Conservation (phyloP, 2,888 invertebrate genomes). For the Lasius fuliginosus region DNA sequence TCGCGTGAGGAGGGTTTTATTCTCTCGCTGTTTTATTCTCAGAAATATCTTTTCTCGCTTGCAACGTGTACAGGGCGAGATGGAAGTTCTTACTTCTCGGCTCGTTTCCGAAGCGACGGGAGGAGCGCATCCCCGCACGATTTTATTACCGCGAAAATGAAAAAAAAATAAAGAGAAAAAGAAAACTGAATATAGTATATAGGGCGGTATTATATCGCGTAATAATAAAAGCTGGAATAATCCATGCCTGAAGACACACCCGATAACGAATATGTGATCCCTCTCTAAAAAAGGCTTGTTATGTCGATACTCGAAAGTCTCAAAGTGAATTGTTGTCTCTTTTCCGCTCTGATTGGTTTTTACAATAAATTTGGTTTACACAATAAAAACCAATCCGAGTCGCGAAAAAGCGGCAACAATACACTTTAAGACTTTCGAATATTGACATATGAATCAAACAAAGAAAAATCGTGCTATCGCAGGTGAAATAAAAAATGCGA, state of each 20-base stretch:
- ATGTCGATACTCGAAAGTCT: too few species aligned
- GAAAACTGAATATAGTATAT: not conserved
- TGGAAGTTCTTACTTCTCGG: slow-evolving; percentile 13
- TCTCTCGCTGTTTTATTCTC: slow-evolving; percentile 17
- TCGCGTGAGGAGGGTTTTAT: slow-evolving; percentile 19
- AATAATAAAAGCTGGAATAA: slow-evolving; percentile 35
- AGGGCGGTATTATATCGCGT: not conserved
- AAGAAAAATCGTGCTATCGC: too few species aligned
- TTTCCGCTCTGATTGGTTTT: too few species aligned
- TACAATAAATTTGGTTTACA: too few species aligned
- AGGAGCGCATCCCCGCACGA: not conserved
- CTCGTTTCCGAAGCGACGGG: slow-evolving; percentile 3
- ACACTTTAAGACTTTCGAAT: too few species aligned
- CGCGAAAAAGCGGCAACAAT: too few species aligned
- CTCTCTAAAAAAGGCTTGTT: too few species aligned
- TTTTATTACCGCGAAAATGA: slow-evolving; percentile 25
- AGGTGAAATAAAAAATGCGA: too few species aligned
- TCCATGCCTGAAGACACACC: not conserved
- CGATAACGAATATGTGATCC: not conserved
- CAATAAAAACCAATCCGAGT: too few species aligned
- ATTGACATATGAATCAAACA: too few species aligned
- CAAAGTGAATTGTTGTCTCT: too few species aligned
- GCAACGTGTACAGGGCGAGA: not conserved
- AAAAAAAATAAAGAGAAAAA: not conserved
- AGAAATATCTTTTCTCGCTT: not conserved